Evolutionary conservation across 2,797 vertebrate species (phyloP).

Genomic region (Microchirus variegatus): DNA sequence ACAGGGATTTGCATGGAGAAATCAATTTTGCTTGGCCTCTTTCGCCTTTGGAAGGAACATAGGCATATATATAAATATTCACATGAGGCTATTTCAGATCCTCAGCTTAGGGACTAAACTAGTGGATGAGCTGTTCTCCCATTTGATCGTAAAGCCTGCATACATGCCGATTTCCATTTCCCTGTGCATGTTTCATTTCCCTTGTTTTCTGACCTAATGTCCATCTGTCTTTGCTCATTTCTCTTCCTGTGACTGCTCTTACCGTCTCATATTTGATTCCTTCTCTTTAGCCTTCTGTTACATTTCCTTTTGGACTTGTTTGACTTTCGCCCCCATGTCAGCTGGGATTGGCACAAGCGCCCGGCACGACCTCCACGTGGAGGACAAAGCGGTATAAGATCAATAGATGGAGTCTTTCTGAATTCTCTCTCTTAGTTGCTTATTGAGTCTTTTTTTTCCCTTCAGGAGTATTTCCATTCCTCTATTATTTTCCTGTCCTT

Average conservation of each 20-base stretch:
- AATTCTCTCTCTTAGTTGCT: not conserved
- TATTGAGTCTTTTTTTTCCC: slow-evolving; percentile 5
- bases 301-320: not conserved
- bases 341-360: too few relatives aligned
- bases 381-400: too few relatives aligned
- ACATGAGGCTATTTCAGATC: slow-evolving; percentile 75
- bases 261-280: not conserved
- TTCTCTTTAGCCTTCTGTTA: slow-evolving; percentile 4
- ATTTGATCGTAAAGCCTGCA: slow-evolving; percentile 70
- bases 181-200: slow-evolving; percentile 9
- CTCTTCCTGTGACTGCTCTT: too few relatives aligned
- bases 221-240: not conserved
- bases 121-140: slow-evolving; percentile 69
- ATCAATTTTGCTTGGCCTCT: slow-evolving; percentile 76
- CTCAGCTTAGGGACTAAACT: slow-evolving; percentile 71
- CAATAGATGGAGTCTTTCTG: too few relatives aligned
- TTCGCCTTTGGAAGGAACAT: slow-evolving; percentile 71
- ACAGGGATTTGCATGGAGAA: slow-evolving; percentile 70
- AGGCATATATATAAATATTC: slow-evolving; percentile 78
- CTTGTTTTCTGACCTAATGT: not conserved
- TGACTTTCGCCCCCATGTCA: too few relatives aligned
- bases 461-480: not conserved
- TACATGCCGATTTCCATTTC: slow-evolving; percentile 42
- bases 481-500: not conserved
- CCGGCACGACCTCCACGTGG: too few relatives aligned